Percentiles rank a stretch among this genome's conserved stretches.
These are phyloP conservation scores for Oncopodura yosiiana DNA, from an alignment of 1,140 invertebrate genomes.

Conservation along the genomic window DNA sequence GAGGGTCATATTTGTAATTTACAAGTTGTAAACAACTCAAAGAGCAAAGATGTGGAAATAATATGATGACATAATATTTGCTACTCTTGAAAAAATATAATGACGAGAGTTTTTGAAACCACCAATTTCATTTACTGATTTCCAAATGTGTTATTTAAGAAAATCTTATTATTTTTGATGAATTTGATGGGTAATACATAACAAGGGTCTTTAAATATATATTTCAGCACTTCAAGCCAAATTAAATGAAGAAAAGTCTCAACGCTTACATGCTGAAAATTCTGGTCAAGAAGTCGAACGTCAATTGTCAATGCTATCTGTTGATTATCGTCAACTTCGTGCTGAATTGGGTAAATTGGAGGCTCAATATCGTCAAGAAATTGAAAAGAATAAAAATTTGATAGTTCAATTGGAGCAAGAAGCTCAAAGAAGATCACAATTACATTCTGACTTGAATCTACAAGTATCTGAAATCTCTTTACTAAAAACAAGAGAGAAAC, in stretches of 20 bases:
- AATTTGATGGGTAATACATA: no score
- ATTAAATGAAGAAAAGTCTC: conserved; percentile 77
- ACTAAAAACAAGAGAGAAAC: conserved; percentile 62
- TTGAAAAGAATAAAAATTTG: conserved; percentile 71
- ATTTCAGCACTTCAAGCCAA: conserved; percentile 72
- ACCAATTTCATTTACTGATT: no score
- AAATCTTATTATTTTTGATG: no score
- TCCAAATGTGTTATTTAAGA: no score
- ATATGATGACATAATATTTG: no score
- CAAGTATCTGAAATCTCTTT: conserved; percentile 61
- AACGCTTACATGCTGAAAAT: conserved; percentile 69
- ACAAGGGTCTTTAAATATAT: not conserved
- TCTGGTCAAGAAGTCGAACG: conserved; percentile 81
- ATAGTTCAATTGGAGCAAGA: conserved; percentile 82
- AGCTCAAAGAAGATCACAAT: conserved; percentile 60
- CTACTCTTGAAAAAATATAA: no score
- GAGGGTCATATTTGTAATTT: no score
- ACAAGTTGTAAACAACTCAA: no score
- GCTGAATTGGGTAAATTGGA: conserved; percentile 80
- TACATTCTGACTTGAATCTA: conserved; percentile 56
- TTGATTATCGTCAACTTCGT: conserved; percentile 85
- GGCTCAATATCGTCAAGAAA: conserved; percentile 75
- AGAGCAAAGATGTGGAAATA: no score
- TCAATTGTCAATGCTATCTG: conserved; percentile 83
- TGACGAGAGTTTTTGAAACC: no score